phyloP scores from a whole-genome alignment of 2,113 vertebrate genomes.

The Mesitornis unicolor region DNA sequence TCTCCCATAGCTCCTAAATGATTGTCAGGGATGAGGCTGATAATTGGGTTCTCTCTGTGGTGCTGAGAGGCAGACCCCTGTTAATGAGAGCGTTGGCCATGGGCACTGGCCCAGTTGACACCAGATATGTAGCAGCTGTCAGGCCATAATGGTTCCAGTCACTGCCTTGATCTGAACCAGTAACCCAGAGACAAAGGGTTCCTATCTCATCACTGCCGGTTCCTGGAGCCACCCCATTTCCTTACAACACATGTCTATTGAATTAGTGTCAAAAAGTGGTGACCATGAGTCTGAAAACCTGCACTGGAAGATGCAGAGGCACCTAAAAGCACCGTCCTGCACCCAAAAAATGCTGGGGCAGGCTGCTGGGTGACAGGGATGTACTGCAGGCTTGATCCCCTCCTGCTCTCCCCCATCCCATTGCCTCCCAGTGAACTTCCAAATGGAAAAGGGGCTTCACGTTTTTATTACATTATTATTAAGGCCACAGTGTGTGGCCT shows the following conservation, averaged over 20 bases:
- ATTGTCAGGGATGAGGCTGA: not conserved
- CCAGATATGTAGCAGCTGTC: conserved; percentile 28
- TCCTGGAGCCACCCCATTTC: not conserved
- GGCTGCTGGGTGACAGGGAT: not conserved
- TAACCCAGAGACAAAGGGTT: not conserved
- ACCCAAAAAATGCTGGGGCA: not conserved
- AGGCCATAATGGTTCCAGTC: not conserved
- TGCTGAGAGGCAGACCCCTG: not conserved
- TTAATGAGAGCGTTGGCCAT: not conserved
- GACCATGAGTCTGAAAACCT: not conserved
- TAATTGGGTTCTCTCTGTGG: conserved; percentile 17
- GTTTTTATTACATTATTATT: not conserved
- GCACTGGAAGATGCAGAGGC: not conserved
- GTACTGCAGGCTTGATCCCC: not conserved
- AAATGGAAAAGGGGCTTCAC: not conserved
- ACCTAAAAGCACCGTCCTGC: not conserved
- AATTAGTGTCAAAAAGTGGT: not conserved
- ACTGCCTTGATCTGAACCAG: not conserved
- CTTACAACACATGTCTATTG: not conserved
- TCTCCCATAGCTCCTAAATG: not conserved
- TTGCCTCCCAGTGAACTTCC: not conserved
- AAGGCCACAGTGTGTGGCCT: not conserved
- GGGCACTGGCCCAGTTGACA: not conserved
- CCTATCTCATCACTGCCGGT: not conserved
- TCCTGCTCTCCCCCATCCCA: not conserved